Evolutionary conservation across 2,888 invertebrate species (phyloP).

Genomic region (Pseudococcus viburni): DNA sequence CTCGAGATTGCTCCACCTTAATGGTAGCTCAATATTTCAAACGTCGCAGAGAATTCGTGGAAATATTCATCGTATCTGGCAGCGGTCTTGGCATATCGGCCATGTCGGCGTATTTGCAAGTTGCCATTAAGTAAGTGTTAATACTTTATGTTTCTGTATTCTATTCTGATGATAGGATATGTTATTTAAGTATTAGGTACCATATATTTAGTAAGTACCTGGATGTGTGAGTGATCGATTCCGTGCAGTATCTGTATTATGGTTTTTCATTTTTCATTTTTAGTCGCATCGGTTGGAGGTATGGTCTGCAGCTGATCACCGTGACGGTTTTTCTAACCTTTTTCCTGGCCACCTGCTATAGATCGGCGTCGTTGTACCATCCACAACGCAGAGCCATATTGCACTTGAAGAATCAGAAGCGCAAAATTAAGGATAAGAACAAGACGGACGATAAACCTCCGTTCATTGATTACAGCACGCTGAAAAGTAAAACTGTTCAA

Average conservation of each 20-base stretch:
- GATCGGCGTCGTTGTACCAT: constrained; percentile 90
- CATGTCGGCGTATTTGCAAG: constrained; percentile 86
- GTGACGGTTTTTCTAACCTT: constrained; percentile 86
- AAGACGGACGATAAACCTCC: constrained; percentile 84
- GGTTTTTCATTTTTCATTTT: no score
- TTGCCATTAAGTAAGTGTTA: constrained; percentile 79
- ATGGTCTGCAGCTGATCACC: constrained; percentile 89
- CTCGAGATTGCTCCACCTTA: constrained; percentile 87
- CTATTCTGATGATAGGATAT: no score
- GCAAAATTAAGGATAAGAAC: constrained; percentile 81
- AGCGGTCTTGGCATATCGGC: constrained; percentile 88
- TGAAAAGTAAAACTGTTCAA: constrained; percentile 87
- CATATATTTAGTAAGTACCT: no score
- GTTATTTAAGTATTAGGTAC: no score
- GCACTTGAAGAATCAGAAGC: constrained; percentile 89
- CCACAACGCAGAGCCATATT: constrained; percentile 89
- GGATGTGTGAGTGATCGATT: no score
- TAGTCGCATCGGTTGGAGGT: constrained; percentile 76
- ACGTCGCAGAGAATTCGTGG: constrained; percentile 85
- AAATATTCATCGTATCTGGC: constrained; percentile 89
- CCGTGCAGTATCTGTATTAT: no score
- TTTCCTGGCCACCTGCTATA: constrained; percentile 88
- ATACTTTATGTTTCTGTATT: no score
- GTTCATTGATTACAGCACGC: constrained; percentile 88
- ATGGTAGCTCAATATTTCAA: constrained; percentile 95